phyloP scores from a whole-genome alignment of 1,140 invertebrate genomes.

The Triops longicaudatus region DNA sequence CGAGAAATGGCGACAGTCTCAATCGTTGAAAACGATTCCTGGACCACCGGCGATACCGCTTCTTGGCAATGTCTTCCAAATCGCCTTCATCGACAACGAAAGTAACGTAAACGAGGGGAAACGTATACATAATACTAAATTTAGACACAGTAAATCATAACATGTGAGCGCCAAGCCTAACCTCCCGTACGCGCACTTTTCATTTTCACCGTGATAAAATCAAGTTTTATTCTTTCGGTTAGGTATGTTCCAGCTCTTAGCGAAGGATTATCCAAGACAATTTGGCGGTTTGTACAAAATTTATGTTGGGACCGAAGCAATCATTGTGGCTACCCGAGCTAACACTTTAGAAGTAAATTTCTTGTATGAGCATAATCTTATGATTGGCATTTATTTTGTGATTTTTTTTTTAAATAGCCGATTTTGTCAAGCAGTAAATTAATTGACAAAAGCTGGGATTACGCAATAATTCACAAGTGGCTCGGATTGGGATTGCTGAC shows the following conservation, averaged over 20 bases:
- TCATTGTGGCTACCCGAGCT: not conserved
- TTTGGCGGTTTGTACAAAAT: not conserved
- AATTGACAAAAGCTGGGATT: conserved; percentile 45
- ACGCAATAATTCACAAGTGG: conserved; percentile 46
- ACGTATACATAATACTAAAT: not conserved
- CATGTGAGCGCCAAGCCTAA: not conserved
- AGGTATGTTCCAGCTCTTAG: not conserved
- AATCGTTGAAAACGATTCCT: not conserved
- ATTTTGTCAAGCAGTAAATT: conserved; percentile 45
- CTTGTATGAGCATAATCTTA: too few species aligned
- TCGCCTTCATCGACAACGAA: not conserved
- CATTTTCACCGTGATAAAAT: not conserved
- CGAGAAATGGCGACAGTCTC: not conserved
- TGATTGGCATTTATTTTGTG: too few species aligned
- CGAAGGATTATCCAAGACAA: not conserved
- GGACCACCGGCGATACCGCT: not conserved
- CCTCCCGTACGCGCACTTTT: not conserved
- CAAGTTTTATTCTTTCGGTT: not conserved
- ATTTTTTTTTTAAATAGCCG: conserved; percentile 32
- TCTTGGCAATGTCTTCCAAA: not conserved
- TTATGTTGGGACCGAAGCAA: not conserved
- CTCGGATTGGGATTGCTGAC: conserved; percentile 44
- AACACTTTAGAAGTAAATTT: not conserved
- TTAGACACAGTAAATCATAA: not conserved
- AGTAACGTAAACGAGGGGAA: not conserved